Conservation (phyloP, 2,797 vertebrate species). For the Tamandua tetradactyla region DNA sequence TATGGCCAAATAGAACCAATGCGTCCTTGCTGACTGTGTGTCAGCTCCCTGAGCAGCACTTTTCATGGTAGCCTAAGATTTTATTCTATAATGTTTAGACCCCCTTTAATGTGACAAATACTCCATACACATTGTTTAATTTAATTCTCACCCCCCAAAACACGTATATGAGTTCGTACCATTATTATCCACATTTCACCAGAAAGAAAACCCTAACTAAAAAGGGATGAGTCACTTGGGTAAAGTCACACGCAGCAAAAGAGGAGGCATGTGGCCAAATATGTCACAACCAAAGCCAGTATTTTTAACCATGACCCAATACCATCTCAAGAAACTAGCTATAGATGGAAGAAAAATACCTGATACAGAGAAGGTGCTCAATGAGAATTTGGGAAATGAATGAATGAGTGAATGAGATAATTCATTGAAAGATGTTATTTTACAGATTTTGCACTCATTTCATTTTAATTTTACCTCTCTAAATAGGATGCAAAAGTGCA, state of each 20-base stretch:
- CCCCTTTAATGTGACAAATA: not conserved
- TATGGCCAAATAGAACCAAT: not conserved
- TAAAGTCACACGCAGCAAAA: not conserved
- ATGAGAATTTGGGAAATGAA: not conserved
- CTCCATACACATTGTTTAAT: not conserved
- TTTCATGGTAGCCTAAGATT: not conserved
- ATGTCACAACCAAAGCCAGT: not conserved
- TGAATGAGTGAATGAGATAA: not conserved
- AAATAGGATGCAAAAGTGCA: not conserved
- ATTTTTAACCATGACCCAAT: not conserved
- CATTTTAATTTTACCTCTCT: not conserved
- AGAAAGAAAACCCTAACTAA: not conserved
- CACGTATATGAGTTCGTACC: not conserved
- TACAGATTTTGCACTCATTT: constrained; percentile 41
- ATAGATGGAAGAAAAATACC: not conserved
- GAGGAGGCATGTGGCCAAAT: not conserved
- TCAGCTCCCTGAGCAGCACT: not conserved
- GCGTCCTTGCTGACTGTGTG: not conserved
- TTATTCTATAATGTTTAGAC: not conserved
- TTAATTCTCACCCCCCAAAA: not conserved
- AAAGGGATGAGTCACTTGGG: not conserved
- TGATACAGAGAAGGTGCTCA: not conserved
- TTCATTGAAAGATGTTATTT: not conserved
- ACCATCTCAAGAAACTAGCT: not conserved
- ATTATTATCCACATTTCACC: not conserved